Conservation (phyloP, 2,888 invertebrate species). For the Dasysyrphus albostriatus region DNA sequence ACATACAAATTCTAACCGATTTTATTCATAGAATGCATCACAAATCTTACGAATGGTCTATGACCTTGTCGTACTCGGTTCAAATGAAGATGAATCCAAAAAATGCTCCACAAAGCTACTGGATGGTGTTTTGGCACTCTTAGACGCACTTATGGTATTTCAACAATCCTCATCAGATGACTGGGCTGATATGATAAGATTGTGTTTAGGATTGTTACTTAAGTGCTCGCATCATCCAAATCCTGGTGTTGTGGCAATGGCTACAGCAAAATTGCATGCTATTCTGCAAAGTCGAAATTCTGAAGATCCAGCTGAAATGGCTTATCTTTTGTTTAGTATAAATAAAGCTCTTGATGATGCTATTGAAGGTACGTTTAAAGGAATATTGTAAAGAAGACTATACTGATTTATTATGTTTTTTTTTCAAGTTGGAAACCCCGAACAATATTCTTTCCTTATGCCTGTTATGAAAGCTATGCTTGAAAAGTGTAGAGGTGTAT, state of each 20-base stretch:
- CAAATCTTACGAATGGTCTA: constrained; percentile 86
- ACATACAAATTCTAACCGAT: background rate
- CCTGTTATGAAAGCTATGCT: constrained; percentile 87
- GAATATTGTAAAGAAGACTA: background rate
- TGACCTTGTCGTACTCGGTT: constrained; percentile 85
- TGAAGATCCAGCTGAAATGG: constrained; percentile 85
- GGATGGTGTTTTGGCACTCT: constrained; percentile 85
- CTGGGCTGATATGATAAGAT: constrained; percentile 86
- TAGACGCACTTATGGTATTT: constrained; percentile 86
- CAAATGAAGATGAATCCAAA: constrained; percentile 84
- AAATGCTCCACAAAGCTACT: constrained; percentile 85
- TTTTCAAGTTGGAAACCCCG: constrained; percentile 84
- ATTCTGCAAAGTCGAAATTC: constrained; percentile 86
- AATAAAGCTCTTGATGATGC: constrained; percentile 84
- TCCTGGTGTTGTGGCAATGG: constrained; percentile 86
- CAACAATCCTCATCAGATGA: constrained; percentile 85
- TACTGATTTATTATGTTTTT: background rate
- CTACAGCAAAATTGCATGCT: constrained; percentile 86
- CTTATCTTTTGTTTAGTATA: constrained; percentile 85
- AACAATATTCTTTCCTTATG: constrained; percentile 87
- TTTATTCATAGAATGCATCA: constrained; percentile 84
- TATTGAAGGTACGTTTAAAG: constrained; percentile 82
- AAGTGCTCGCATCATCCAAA: constrained; percentile 84
- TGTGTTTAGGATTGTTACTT: constrained; percentile 84
- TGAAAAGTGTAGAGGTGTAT: constrained; percentile 84